These are phyloP conservation scores for Trichoplax adhaerens DNA, from an alignment of 37 sponge, comb jelly and placozoan genomes.

Conservation along the genomic window DNA sequence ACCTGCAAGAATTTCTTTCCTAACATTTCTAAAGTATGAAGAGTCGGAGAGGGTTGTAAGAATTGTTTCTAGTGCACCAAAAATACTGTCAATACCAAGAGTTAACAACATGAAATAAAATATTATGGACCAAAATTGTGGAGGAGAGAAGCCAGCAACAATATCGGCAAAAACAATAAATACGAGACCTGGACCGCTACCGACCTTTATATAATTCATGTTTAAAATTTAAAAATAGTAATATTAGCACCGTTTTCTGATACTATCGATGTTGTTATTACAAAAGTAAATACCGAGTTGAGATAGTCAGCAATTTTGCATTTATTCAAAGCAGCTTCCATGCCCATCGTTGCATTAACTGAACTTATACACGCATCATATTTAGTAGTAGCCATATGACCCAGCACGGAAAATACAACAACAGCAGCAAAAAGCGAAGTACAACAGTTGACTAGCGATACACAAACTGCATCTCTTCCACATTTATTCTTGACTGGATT, in stretches of 20 bases:
- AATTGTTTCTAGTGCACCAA: slow-evolving; percentile 69
- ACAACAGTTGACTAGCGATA: slow-evolving; percentile 60
- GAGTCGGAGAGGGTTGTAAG: slow-evolving; percentile 50
- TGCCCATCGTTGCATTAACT: too few species aligned
- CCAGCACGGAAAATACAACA: slow-evolving; percentile 74
- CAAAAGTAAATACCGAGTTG: too few species aligned
- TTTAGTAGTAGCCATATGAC: neutral
- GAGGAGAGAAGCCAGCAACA: slow-evolving; percentile 39
- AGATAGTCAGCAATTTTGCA: too few species aligned
- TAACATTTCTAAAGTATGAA: slow-evolving; percentile 33
- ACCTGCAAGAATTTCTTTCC: slow-evolving; percentile 63
- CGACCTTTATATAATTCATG: too few species aligned
- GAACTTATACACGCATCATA: too few species aligned
- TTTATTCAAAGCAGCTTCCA: too few species aligned
- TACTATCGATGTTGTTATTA: too few species aligned
- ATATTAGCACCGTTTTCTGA: too few species aligned
- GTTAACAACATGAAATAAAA: slow-evolving; percentile 87
- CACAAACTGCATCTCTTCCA: slow-evolving; percentile 39
- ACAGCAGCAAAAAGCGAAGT: slow-evolving; percentile 77
- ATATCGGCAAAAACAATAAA: slow-evolving; percentile 79
- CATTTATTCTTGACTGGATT: slow-evolving; percentile 19
- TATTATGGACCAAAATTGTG: slow-evolving; percentile 83
- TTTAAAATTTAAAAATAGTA: too few species aligned
- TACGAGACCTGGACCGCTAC: slow-evolving; percentile 71
- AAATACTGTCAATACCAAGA: slow-evolving; percentile 82